Conservation (phyloP, 1,140 invertebrate genomes). For the Cyclargus thomasi region DNA sequence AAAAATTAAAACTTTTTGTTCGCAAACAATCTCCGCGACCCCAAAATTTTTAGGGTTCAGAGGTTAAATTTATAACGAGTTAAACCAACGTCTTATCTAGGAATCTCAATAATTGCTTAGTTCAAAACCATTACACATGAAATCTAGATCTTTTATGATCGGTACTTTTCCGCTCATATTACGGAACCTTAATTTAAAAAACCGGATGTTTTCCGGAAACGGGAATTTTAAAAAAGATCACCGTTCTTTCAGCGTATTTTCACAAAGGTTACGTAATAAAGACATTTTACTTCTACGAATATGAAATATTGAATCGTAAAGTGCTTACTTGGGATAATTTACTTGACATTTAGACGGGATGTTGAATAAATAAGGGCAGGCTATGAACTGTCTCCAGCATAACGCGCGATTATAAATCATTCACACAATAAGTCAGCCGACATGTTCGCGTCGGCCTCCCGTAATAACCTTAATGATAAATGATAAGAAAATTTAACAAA, state of each 20-base stretch:
- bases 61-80: background rate
- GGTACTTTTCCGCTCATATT: background rate
- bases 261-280: background rate
- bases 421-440: constrained; percentile 36
- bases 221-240: background rate
- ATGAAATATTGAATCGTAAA: background rate
- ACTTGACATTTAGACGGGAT: constrained; percentile 20
- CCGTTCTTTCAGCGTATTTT: background rate
- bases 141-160: background rate
- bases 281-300: background rate
- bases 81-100: too few species aligned
- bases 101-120: background rate
- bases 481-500: constrained; percentile 14
- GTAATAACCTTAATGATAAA: constrained; percentile 14
- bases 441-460: constrained; percentile 12
- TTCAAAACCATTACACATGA: background rate
- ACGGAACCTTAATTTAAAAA: background rate
- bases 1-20: background rate
- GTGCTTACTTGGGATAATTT: background rate
- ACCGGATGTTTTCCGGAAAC: background rate
- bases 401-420: constrained; percentile 40
- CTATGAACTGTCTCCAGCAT: constrained; percentile 34
- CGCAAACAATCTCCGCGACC: background rate
- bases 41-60: background rate
- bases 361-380: constrained; percentile 34